Evolutionary conservation across 1,140 invertebrate species (phyloP).

Genomic region (Brachionus manjavacas): DNA sequence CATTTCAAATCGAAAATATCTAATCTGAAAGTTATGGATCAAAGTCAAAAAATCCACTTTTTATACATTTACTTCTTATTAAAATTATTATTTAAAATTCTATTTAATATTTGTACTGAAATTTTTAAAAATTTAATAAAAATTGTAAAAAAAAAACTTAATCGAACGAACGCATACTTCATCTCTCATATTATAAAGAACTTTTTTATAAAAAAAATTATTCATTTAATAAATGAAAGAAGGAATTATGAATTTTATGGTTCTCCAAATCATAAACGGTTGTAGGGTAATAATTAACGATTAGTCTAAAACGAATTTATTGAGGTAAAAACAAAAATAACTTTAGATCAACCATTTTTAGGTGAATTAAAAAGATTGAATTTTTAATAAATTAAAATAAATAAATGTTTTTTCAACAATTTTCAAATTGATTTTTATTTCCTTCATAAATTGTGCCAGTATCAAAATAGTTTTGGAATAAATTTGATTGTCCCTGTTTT

Average conservation of each 20-base stretch:
- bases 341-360: no score
- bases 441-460: neutral
- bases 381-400: no score
- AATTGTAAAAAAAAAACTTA: no score
- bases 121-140: no score
- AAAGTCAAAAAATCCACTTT: neutral
- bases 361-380: no score
- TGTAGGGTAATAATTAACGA: neutral
- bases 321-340: neutral
- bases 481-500: neutral
- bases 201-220: neutral
- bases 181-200: neutral
- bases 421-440: neutral
- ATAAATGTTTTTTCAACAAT: no score
- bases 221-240: neutral
- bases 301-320: neutral
- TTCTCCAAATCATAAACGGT: neutral
- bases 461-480: no score
- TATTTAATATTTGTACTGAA: no score
- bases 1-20: neutral
- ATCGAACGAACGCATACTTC: no score
- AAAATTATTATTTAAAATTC: no score
- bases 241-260: neutral
- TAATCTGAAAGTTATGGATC: neutral
- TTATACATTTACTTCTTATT: no score